These are phyloP conservation scores for Palythoa heliodiscus DNA, from an alignment of 92 coral and sea anemone genomes.

Conservation along the genomic window DNA sequence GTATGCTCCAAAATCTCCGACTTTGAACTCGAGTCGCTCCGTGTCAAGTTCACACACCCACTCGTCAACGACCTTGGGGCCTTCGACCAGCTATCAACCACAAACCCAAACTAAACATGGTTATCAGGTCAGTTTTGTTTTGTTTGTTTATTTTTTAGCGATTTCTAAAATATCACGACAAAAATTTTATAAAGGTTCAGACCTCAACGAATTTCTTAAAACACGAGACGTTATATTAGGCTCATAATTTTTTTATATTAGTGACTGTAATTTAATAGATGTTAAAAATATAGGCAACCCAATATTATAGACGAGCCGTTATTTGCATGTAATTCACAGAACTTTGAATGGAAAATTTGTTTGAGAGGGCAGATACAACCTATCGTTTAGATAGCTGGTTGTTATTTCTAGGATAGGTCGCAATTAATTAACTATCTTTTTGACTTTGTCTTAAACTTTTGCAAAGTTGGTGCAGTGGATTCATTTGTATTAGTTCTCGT, in stretches of 20 bases:
- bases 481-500: too few relatives aligned
- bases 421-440: too few relatives aligned
- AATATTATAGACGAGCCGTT: neutral
- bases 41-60: neutral
- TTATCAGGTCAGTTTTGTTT: conserved; percentile 4
- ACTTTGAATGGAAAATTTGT: neutral
- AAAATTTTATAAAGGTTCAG: neutral
- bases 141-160: neutral
- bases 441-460: too few relatives aligned
- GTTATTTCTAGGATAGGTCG: too few relatives aligned
- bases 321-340: neutral
- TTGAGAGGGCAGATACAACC: neutral
- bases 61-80: neutral
- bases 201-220: neutral
- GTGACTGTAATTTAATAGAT: neutral
- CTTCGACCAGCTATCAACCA: conserved; percentile 7
- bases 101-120: neutral
- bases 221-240: too few relatives aligned
- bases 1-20: conserved; percentile 17
- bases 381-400: neutral
- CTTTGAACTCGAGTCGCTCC: neutral
- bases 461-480: too few relatives aligned
- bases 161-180: neutral
- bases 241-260: too few relatives aligned
- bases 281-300: neutral